A percentile compares a stretch with the other conserved stretches of the same genome.
These are phyloP conservation scores for Leucophora obtusa DNA, from an alignment of 2,888 invertebrate species.

Conservation along the genomic window DNA sequence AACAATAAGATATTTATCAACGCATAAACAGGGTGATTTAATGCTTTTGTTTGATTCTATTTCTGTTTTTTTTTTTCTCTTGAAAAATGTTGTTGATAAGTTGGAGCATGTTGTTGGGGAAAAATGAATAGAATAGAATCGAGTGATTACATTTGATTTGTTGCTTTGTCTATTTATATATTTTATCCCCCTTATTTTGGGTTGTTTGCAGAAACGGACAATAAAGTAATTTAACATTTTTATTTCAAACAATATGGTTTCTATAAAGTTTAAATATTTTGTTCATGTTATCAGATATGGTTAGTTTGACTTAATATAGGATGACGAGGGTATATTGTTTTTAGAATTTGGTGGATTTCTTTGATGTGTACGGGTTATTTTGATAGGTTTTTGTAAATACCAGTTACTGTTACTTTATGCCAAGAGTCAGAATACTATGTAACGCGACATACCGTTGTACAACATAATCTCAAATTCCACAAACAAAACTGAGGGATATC, in stretches of 20 bases:
- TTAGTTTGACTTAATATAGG: too few relatives aligned
- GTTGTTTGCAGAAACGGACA: not conserved
- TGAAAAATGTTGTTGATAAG: not conserved
- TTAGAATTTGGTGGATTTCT: too few relatives aligned
- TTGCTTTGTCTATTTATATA: not conserved
- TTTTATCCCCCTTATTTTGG: not conserved
- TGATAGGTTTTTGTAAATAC: too few relatives aligned
- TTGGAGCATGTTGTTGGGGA: not conserved
- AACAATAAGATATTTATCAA: not conserved
- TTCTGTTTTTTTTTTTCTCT: conserved; percentile 33
- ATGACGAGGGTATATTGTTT: too few relatives aligned
- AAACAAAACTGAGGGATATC: too few relatives aligned
- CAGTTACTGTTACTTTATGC: too few relatives aligned
- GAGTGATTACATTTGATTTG: not conserved
- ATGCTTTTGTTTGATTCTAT: conserved; percentile 56
- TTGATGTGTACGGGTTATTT: too few relatives aligned
- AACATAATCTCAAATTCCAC: too few relatives aligned
- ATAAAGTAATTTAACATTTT: not conserved
- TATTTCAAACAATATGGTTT: not conserved
- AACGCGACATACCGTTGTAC: too few relatives aligned
- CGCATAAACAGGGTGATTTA: conserved; percentile 10
- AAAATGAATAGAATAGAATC: not conserved
- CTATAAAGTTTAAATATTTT: too few relatives aligned
- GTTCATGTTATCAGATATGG: too few relatives aligned
- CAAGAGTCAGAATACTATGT: too few relatives aligned